A percentile compares a stretch with the other conserved stretches of the same genome.
These are phyloP conservation scores for Tachycineta bicolor DNA, from an alignment of 2,113 vertebrate species.

Conservation along the genomic window DNA sequence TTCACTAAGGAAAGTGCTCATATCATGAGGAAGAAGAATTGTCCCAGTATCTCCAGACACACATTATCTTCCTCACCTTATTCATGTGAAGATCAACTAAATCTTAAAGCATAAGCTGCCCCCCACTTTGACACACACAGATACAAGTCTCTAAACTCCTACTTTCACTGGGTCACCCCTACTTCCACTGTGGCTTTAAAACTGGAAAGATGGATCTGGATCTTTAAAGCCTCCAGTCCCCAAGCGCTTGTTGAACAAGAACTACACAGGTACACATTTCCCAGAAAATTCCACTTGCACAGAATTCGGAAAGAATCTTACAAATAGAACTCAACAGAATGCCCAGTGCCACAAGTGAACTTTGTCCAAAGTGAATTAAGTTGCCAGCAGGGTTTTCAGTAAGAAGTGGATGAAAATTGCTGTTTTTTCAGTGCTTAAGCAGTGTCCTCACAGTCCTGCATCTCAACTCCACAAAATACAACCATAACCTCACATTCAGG, in stretches of 20 bases:
- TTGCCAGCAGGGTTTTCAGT: not conserved
- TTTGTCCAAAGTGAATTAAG: not conserved
- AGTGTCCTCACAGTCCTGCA: not conserved
- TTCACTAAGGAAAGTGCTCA: not conserved
- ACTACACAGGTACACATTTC: not conserved
- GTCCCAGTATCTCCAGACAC: not conserved
- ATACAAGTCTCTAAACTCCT: not conserved
- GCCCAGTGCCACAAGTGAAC: not conserved
- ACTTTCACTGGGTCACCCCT: not conserved
- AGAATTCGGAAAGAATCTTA: not conserved
- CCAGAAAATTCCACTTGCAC: not conserved
- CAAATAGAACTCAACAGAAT: rapidly evolving
- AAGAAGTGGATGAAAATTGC: not conserved
- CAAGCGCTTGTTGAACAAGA: not conserved
- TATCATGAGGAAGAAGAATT: not conserved
- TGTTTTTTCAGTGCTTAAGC: not conserved
- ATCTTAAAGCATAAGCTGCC: not conserved
- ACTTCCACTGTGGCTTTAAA: not conserved
- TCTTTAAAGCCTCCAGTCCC: not conserved
- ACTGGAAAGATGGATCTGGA: not conserved
- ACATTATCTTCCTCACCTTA: not conserved
- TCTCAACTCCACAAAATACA: not conserved
- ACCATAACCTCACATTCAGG: not conserved
- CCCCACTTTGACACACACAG: not conserved
- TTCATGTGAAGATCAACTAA: not conserved